Evolutionary conservation across 1,140 invertebrate species (phyloP), one percentile per base, ranked within the genome.

Genomic region (Luehdorfia chinensis): DNA sequence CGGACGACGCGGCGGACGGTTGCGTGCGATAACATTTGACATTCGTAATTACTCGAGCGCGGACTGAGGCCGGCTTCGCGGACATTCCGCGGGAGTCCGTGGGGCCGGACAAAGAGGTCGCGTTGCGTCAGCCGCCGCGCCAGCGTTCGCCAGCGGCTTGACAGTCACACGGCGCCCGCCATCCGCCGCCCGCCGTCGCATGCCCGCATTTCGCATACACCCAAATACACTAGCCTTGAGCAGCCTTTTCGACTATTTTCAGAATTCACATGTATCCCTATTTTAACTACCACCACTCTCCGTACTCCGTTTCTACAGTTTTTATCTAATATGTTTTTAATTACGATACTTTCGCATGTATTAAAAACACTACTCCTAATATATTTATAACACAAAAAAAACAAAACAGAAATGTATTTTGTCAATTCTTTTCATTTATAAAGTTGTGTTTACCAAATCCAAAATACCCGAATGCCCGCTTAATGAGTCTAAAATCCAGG

Each of bases 11-110:
- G 62, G 49, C 41, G 75, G 78, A 73, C 71, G 73, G 79, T 84
- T 83, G 81, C 81, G 77, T 81, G 78, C 78, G 76, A 85, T 84
- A 80, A 80, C 83, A 83, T 83, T 84, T 84, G 81, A 85, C 77
- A 85, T 85, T 85, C 75, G 77, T 81, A 84, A 85, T 85, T 77
- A 81, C 57, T 71, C 64, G 77, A 70, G 74, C 68, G 66, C 65
- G 62, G 71, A 50, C 66, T 66, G 73, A 73, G 75, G 71, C 63
- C 62, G 65, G 60, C 61, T 60, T 49, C 64, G 67, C 72, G 75
- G 74, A 66, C 78, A 76, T 75, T 74, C 78, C 75, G 71, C 56
- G 61, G 52, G 58, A 64, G 69, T 68, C 72, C 66, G 70, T 55
- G 72, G 59, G 65, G 75, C 67, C 75, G 78, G 73, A 74, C 75